Conservation (phyloP, 2,888 invertebrate genomes). For the Stegophylla sp. region DNA sequence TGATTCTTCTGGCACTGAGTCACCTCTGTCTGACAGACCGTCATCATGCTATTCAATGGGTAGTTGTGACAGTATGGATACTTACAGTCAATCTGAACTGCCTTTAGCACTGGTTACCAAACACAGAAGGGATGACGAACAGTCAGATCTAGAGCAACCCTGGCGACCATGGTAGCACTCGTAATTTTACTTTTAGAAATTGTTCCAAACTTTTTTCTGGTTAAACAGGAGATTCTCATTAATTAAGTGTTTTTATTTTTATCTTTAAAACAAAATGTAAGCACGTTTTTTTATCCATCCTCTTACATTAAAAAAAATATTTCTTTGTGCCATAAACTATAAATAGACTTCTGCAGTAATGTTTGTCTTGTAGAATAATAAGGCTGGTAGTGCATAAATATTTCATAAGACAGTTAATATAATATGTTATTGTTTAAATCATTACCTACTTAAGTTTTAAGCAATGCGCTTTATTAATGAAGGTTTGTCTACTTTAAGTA, state of each 20-base stretch:
- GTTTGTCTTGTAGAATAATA: constrained; percentile 22
- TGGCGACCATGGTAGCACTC: constrained; percentile 56
- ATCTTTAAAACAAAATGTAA: constrained; percentile 16
- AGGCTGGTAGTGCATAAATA: constrained; percentile 47
- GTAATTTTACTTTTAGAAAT: not conserved
- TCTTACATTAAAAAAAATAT: not conserved
- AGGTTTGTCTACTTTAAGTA: not conserved
- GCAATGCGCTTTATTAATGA: not conserved
- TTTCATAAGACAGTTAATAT: constrained; percentile 12
- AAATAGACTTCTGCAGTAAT: not conserved
- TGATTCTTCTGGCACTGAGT: constrained; percentile 62
- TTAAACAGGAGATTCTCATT: constrained; percentile 36
- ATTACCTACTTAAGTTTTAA: not conserved
- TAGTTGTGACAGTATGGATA: constrained; percentile 21
- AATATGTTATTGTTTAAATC: constrained; percentile 6
- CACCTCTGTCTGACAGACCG: constrained; percentile 38
- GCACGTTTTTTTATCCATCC: not conserved
- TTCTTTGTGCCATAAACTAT: constrained; percentile 43
- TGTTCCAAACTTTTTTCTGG: not conserved
- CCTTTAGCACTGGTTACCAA: constrained; percentile 39
- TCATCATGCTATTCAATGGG: constrained; percentile 50
- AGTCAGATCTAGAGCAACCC: constrained; percentile 28
- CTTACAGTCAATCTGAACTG: constrained; percentile 38
- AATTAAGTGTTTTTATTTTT: constrained; percentile 46
- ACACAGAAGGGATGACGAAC: constrained; percentile 32